Evolutionary conservation across 2,797 vertebrate genomes (phyloP).

Genomic region (Pantherophis vulpinus): DNA sequence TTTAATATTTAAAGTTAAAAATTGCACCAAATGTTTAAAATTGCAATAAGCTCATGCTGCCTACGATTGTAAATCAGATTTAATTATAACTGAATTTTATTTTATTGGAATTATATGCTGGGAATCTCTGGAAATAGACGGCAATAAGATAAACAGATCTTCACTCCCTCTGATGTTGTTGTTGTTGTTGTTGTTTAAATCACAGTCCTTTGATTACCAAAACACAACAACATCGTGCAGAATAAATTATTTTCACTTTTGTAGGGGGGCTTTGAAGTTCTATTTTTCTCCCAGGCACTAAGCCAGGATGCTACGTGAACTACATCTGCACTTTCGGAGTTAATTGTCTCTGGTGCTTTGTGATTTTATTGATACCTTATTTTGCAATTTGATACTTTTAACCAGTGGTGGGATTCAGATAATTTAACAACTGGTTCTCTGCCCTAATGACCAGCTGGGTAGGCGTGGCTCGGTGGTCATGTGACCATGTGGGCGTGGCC

Average conservation of each 20-base stretch:
- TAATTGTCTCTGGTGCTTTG: not conserved
- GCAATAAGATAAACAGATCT: not conserved
- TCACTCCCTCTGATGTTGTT: not conserved
- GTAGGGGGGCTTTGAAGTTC: not conserved
- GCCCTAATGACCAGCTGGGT: too few relatives aligned
- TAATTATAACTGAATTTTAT: not conserved
- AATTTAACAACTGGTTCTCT: too few relatives aligned
- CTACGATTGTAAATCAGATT: not conserved
- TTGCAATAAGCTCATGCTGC: not conserved
- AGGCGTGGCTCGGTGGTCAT: too few relatives aligned
- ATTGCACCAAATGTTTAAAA: not conserved
- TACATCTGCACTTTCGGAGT: not conserved
- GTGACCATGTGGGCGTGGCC: too few relatives aligned
- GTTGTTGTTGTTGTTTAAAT: not conserved
- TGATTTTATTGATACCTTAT: not conserved
- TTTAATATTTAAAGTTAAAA: not conserved
- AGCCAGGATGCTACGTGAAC: not conserved
- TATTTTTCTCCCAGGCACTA: not conserved
- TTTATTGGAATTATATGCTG: not conserved
- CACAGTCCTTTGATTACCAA: not conserved
- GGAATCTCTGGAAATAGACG: not conserved
- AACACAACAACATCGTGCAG: not conserved
- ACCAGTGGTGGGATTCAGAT: not conserved
- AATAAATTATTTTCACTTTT: not conserved
- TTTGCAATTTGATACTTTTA: not conserved